Evolutionary conservation across 2,113 vertebrate species (phyloP), one percentile per base, ranked within the genome.

Genomic region (Engraulis encrasicolus): DNA sequence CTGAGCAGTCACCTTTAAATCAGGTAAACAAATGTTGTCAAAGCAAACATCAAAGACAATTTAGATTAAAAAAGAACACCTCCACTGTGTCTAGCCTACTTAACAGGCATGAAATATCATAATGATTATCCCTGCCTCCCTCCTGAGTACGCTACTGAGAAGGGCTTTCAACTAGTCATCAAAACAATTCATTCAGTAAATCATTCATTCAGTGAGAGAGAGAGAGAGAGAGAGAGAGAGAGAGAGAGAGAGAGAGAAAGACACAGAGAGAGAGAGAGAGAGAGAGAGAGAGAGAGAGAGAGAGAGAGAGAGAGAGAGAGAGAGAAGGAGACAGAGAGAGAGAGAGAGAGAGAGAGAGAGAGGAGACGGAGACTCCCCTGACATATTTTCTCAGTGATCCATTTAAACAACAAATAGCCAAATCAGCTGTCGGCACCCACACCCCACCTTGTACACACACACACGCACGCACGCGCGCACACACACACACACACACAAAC

Each of bases 381-480:
- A 74, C 66, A n/a, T n/a, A n/a, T n/a, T n/a, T 14, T 31, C 66
- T 74, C 15, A 14, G 14, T 31, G 27, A 12, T 74, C 31, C 11
- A 34, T 31, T 23, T 74, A 74, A 74, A 74, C 66, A 74, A 74
- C 66, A 74, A 31, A 74, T 74, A 74, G 27, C 27, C 66, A 74
- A 74, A 74, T 34, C 23, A 34, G 66, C 66, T 74, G 27, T 74
- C 0, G 27, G n/a, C 23, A 12, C 66, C 11, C 23, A 34, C 12
- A 74, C 66, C 9, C 3, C 4, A 27, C 6, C 23, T 23, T 74
- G n/a, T n/a, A n/a, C n/a, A n/a, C n/a, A n/a, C n/a, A n/a, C n/a
- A n/a, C n/a, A n/a, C n/a, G n/a, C n/a, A n/a, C n/a, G n/a, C n/a
- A n/a, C n/a, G n/a, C n/a, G n/a, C 12, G 40, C 9, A 45, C 40